These are phyloP conservation scores for Leptoteleia sp. DNA, from an alignment of 1,140 invertebrate genomes.

Conservation along the genomic window DNA sequence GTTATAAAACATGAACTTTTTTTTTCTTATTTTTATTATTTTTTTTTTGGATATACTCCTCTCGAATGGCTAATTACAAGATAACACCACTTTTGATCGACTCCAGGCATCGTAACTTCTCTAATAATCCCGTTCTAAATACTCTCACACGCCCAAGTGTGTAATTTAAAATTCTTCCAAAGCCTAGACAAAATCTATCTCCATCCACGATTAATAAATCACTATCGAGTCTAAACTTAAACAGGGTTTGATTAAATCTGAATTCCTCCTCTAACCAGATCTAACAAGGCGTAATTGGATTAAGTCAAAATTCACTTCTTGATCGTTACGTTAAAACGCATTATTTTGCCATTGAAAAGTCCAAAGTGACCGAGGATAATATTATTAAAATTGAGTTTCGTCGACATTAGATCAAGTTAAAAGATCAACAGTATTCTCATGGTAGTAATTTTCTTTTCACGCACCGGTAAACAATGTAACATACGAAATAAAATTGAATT, in stretches of 20 bases:
- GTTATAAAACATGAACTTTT: too few species aligned
- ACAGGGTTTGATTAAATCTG: conserved; percentile 45
- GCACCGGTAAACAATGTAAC: too few species aligned
- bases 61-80: not conserved
- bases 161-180: conserved; percentile 11
- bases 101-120: conserved; percentile 2
- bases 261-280: conserved; percentile 45
- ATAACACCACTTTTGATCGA: conserved; percentile 4
- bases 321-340: conserved; percentile 8
- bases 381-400: not conserved
- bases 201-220: conserved; percentile 31
- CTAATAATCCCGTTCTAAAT: not conserved
- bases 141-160: not conserved
- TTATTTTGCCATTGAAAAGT: conserved; percentile 6
- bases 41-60: too few species aligned
- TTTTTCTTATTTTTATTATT: conserved; percentile 5
- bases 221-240: conserved; percentile 36
- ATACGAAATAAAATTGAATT: too few species aligned
- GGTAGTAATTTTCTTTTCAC: too few species aligned
- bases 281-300: conserved; percentile 53
- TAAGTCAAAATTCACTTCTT: conserved; percentile 44
- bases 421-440: too few species aligned
- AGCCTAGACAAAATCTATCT: conserved; percentile 7
- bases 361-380: conserved; percentile 5
- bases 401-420: too few species aligned